Conservation (phyloP, 2,797 vertebrate genomes). For the Tachyglossus aculeatus region DNA sequence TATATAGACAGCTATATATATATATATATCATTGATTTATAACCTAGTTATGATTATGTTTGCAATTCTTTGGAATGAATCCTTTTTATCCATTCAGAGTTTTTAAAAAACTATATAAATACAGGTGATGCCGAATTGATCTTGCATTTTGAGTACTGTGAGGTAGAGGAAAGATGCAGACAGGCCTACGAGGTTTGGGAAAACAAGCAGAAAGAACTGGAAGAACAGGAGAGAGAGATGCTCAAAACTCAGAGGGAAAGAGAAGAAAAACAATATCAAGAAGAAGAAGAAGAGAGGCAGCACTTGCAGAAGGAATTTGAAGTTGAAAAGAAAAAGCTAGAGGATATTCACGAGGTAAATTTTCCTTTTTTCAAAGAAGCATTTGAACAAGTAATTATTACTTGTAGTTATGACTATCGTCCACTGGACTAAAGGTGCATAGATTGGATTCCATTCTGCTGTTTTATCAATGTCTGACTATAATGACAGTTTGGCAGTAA, state of each 20-base stretch:
- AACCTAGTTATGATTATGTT: conserved; percentile 12
- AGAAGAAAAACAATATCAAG: conserved; percentile 62
- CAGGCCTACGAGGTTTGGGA: conserved; percentile 71
- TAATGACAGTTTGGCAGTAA: too few relatives aligned
- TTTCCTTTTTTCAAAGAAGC: too few relatives aligned
- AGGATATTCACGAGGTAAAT: conserved; percentile 70
- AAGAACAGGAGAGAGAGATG: conserved; percentile 61
- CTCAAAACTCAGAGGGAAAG: conserved; percentile 65
- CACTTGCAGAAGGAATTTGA: conserved; percentile 75
- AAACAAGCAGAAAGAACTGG: conserved; percentile 66
- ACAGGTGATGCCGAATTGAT: conserved; percentile 61
- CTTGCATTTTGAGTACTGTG: conserved; percentile 57
- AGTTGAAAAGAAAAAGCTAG: conserved; percentile 75
- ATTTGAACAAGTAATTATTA: neutral
- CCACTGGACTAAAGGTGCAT: too few relatives aligned
- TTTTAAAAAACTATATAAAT: conserved; percentile 27
- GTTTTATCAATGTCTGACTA: too few relatives aligned
- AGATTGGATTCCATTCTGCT: neutral
- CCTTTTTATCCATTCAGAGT: conserved; percentile 3
- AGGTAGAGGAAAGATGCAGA: conserved; percentile 70
- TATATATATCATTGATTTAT: neutral
- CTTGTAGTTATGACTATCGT: too few relatives aligned
- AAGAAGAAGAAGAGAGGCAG: conserved; percentile 69
- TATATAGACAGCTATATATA: too few relatives aligned
- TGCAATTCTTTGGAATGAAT: neutral